Base-by-base conservation (phyloP, 1,140 invertebrate species). In the Bacillus rossius region DNA sequence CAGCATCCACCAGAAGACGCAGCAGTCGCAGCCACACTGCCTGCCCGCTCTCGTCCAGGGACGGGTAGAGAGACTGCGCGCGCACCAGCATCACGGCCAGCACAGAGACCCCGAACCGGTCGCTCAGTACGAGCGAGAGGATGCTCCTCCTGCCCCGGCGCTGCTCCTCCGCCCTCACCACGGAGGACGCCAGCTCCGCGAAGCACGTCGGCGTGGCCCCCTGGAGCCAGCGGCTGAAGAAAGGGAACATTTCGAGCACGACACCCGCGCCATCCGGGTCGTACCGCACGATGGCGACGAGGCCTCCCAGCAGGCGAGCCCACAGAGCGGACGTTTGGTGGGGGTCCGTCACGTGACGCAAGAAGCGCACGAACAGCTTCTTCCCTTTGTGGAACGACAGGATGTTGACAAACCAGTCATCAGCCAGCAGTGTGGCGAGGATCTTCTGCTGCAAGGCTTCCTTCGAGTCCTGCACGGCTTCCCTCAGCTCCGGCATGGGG, bases 361-460 rank as follows among this genome's bases (percentile, higher is more conserved):
- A n/a, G 25, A 49, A n/a, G 19, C 23, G 26, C 22, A 37, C 7
- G 1, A n/a, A 25, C 17, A 16, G 26, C 22, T 48, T 47, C 55
- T 57, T 57, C 23, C 55, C 55, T 23, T 57, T 57, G 41, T 38
- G 41, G 20, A 57, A 17, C 29, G 23, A 57, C 55, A 57, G 47
- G 3, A 50, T 25, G 38, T 23, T 34, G 7, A 20, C 19, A 14
- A 57, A 17, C 26, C 43, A 19, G 41, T 57, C 55, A 8, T 57
- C 55, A 2, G 23, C 25, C 16, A 50, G 29, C 41, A 57, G 16
- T 10, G 55, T 37, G 20, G 14, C 23, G 14, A 50, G 10, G 20
- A 57, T 48, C 37, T 40, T 49, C 16, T 49, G 55, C 14, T 48
- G 19, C 23, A 57, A 47, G 38, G 25, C 43, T 8, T 16, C 7